Percentiles rank a stretch among this genome's conserved stretches.
Evolutionary conservation across 1,140 invertebrate species (phyloP).

Genomic region (Berghia stephanieae): DNA sequence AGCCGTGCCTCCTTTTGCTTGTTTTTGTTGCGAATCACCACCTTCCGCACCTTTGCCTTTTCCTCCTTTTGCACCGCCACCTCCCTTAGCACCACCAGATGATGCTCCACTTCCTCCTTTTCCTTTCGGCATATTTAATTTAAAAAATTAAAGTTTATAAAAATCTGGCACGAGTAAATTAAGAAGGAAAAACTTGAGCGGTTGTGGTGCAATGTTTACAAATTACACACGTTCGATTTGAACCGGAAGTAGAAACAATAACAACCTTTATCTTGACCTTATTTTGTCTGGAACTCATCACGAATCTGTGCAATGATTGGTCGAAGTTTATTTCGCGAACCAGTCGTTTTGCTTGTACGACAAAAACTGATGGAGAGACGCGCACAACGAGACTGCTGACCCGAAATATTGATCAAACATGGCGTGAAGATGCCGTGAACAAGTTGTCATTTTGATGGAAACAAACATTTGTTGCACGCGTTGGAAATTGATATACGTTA

Average conservation of each 20-base stretch:
- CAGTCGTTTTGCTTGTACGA: conserved; percentile 21
- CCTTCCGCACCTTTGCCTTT: conserved; percentile 48
- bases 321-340: neutral
- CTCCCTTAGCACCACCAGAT: conserved; percentile 43
- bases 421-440: conserved; percentile 28
- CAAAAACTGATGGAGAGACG: no score
- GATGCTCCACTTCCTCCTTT: conserved; percentile 53
- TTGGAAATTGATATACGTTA: neutral
- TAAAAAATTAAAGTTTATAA: neutral
- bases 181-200: neutral
- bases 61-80: conserved; percentile 45
- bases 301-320: conserved; percentile 23
- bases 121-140: conserved; percentile 49
- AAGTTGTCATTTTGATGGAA: conserved; percentile 24
- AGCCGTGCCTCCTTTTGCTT: conserved; percentile 64
- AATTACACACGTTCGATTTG: neutral
- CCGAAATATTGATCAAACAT: conserved; percentile 32
- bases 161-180: neutral
- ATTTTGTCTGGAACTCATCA: neutral
- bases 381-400: neutral
- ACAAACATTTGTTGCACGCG: neutral
- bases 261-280: conserved; percentile 19
- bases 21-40: conserved; percentile 53
- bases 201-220: neutral
- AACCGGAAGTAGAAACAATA: neutral